These are phyloP conservation scores for Cistogaster globosa DNA, from an alignment of 2,888 invertebrate species.

Conservation along the genomic window DNA sequence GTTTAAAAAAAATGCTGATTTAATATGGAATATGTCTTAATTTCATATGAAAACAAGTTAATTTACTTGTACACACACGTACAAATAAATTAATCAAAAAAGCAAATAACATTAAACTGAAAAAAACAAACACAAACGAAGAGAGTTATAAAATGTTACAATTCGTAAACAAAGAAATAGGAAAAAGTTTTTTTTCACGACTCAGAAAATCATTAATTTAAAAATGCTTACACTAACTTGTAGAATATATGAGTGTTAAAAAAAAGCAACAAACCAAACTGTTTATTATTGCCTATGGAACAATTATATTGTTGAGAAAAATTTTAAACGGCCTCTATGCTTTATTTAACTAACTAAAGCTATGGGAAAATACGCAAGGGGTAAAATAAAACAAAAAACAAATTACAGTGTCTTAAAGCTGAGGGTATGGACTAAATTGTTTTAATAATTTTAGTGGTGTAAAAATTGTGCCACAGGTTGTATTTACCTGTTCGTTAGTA, in stretches of 20 bases:
- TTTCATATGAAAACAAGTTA: neutral
- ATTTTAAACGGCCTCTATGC: too few relatives aligned
- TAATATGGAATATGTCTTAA: neutral
- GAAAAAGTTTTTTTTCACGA: conserved; percentile 35
- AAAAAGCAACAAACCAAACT: neutral
- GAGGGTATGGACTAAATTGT: too few relatives aligned
- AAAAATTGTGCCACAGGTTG: too few relatives aligned
- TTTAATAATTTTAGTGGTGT: too few relatives aligned
- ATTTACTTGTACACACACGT: neutral
- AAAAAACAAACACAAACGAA: neutral
- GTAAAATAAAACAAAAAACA: too few relatives aligned
- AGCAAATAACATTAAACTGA: conserved; percentile 26
- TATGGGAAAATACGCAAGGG: too few relatives aligned
- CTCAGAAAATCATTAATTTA: conserved; percentile 17
- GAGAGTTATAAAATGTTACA: conserved; percentile 54
- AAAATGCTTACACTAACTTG: conserved; percentile 44
- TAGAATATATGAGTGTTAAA: neutral
- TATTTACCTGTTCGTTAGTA: too few relatives aligned
- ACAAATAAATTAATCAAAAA: conserved; percentile 45
- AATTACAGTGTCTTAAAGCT: too few relatives aligned
- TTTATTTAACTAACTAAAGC: too few relatives aligned
- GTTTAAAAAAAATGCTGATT: neutral
- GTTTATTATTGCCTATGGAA: too few relatives aligned
- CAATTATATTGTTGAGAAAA: too few relatives aligned
- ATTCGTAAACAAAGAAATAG: conserved; percentile 59